Evolutionary conservation across 2,888 invertebrate genomes (phyloP), one percentile per base, ranked within the genome.

Genomic region (Drosophila pullipes): DNA sequence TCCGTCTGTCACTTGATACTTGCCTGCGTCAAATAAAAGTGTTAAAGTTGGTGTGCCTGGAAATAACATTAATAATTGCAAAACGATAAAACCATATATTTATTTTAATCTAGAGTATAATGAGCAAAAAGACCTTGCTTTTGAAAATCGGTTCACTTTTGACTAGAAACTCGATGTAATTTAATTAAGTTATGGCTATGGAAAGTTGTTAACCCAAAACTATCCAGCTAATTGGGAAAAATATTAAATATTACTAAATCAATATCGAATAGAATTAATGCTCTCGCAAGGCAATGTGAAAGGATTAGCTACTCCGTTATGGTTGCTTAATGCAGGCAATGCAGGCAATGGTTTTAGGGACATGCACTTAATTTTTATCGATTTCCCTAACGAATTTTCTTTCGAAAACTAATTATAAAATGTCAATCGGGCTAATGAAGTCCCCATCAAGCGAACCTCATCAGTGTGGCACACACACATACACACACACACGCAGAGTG

Each of bases 331-430:
- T 28, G 47, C 50, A 50, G 28, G 28, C 10, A 49, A 49, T 49
- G 25, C 25, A 49, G 30, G 4, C 13, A 33, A 6, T 25, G 18
- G 16, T 16, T 54, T 35, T 54, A 11, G 10, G 37, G 25, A 18
- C 4, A 41, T 63, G 28, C 9, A 22, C n/a, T 44, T 55, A n/a
- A 58, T 58, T 33, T 58, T 60, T 44, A 64, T 69, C 37, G 49
- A 57, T 31, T 60, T 37, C 41, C n/a, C 61, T 39, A 53, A 50
- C 58, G 25, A 52, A 76, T 55, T 41, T 76, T 47, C 59, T 31
- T 44, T 57, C 4, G 33, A 70, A 78, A 78, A 71, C 63, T 78
- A 81, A 76, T 78, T 81, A 81, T 65, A 76, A 71, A 76, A 76
- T 76, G 78, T 25, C 71, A 76, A 71, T 57, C 60, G 64, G 50